These are phyloP conservation scores for Phallusia fumigata DNA, from an alignment of 23 tunicate genomes.

Conservation along the genomic window DNA sequence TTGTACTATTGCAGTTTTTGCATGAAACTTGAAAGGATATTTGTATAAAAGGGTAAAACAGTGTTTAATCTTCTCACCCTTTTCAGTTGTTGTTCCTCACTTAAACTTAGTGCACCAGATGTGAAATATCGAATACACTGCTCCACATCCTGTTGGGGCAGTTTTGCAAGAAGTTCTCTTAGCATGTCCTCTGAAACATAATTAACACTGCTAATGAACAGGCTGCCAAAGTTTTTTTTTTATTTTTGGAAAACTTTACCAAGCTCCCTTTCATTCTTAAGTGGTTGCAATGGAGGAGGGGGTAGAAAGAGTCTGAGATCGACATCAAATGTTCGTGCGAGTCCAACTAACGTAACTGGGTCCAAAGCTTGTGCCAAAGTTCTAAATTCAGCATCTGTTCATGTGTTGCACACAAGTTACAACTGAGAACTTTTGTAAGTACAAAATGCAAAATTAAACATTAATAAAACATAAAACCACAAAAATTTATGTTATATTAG, in stretches of 20 bases:
- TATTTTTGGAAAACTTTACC: neutral
- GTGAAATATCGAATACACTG: conserved; percentile 68
- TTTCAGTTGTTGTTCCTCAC: conserved; percentile 61
- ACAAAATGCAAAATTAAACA: neutral
- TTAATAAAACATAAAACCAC: neutral
- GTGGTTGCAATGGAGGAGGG: conserved; percentile 38
- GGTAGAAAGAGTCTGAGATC: conserved; percentile 62
- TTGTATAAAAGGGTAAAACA: neutral
- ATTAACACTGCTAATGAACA: no score
- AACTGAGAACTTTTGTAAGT: neutral
- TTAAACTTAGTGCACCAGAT: conserved; percentile 53
- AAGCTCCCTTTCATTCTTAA: conserved; percentile 5
- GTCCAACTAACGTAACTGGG: conserved; percentile 33
- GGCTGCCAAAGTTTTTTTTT: no score
- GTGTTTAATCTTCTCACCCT: conserved; percentile 23
- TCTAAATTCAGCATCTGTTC: conserved; percentile 49
- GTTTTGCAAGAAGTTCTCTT: conserved; percentile 42
- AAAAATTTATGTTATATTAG: neutral
- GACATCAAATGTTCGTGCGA: conserved; percentile 40
- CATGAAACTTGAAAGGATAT: no score
- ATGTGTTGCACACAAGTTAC: neutral
- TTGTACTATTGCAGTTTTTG: no score
- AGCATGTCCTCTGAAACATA: conserved; percentile 51
- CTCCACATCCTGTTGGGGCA: conserved; percentile 65
- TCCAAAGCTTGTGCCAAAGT: conserved; percentile 67